phyloP scores from a whole-genome alignment of 2,113 vertebrate genomes.

The Prunella himalayana region DNA sequence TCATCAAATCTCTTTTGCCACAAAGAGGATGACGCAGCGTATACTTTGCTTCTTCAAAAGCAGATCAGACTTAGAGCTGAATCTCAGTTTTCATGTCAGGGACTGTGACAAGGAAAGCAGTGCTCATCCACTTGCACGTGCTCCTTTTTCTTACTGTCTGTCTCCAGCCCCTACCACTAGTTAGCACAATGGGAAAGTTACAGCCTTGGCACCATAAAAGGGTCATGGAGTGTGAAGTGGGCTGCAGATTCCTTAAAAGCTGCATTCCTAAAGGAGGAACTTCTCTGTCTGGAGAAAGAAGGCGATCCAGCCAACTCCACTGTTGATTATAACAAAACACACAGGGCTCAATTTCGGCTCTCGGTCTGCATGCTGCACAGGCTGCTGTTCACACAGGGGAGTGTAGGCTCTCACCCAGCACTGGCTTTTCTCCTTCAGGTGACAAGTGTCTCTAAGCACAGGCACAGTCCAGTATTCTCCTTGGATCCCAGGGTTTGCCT shows the following conservation, averaged over 20 bases:
- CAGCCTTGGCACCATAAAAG: neutral
- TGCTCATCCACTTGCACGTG: neutral
- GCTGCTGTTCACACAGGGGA: neutral
- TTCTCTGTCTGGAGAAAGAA: neutral
- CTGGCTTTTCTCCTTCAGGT: neutral
- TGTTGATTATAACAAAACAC: neutral
- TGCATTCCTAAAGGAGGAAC: neutral
- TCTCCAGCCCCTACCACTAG: neutral
- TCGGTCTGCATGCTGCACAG: accelerated
- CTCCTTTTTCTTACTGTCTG: neutral
- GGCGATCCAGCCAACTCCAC: neutral
- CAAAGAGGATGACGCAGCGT: neutral
- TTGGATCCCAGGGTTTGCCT: neutral
- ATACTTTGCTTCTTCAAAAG: neutral
- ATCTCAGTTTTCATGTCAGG: neutral
- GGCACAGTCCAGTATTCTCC: neutral
- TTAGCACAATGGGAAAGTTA: slow-evolving; percentile 13
- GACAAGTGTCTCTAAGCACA: neutral
- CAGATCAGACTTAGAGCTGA: neutral
- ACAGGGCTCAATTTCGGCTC: neutral
- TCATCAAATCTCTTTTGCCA: neutral
- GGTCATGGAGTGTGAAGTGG: slow-evolving; percentile 1
- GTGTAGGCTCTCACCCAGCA: accelerated
- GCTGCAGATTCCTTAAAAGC: neutral
- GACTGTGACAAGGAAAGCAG: neutral